Conservation (phyloP, 2,113 vertebrate species). For the Rhinolophus ferrumequinum region DNA sequence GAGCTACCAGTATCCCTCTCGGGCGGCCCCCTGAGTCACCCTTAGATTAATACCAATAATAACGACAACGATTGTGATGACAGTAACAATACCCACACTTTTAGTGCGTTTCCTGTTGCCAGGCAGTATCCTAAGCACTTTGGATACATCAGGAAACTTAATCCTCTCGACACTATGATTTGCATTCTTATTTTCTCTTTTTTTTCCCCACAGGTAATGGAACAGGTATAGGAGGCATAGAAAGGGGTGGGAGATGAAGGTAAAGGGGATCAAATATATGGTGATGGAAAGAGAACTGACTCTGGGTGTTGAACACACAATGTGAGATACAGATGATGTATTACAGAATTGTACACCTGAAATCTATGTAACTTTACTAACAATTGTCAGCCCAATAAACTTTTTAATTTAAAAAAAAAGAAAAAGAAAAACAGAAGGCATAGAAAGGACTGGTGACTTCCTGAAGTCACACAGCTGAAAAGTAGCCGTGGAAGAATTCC, state of each 20-base stretch:
- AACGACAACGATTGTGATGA: rapidly evolving
- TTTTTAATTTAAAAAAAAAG: not conserved
- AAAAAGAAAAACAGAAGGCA: not conserved
- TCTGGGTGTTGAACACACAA: no score
- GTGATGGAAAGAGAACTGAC: no score
- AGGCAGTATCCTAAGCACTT: not conserved
- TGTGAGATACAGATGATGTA: no score
- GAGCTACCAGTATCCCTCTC: rapidly evolving
- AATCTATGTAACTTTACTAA: no score
- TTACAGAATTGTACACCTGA: no score
- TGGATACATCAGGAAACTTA: not conserved
- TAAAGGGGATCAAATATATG: no score
- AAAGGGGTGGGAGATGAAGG: no score
- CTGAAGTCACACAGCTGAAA: not conserved
- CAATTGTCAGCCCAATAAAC: no score
- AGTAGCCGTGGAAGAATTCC: not conserved
- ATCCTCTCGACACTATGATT: not conserved
- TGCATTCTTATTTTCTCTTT: not conserved
- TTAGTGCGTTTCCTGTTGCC: rapidly evolving
- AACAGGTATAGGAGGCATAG: no score
- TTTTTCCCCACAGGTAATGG: no score
- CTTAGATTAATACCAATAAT: not conserved
- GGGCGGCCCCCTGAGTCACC: not conserved
- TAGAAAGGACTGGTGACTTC: not conserved
- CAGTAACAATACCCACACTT: rapidly evolving